Evolutionary conservation across 2,113 vertebrate genomes (phyloP).

Genomic region (Gallinago paraguaiae): DNA sequence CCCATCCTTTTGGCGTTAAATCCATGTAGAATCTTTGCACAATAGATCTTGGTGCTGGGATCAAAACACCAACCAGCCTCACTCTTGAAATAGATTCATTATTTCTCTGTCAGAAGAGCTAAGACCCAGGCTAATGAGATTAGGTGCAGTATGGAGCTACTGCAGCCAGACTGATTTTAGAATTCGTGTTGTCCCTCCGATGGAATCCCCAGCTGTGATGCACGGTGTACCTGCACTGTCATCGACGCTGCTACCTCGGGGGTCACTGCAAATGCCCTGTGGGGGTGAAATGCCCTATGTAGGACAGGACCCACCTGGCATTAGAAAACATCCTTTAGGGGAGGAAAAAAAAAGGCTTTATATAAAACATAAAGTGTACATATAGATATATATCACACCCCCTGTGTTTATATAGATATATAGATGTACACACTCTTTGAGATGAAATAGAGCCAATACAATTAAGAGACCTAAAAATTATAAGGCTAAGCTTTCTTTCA

Average conservation of each 20-base stretch:
- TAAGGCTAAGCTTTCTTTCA: slow-evolving; percentile 2
- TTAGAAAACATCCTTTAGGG: neutral
- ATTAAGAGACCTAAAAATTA: neutral
- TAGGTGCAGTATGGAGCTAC: neutral
- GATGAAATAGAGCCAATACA: neutral
- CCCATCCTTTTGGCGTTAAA: neutral
- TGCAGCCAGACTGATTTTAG: neutral
- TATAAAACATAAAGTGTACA: neutral
- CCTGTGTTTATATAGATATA: too few species aligned
- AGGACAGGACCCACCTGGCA: neutral
- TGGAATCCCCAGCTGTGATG: neutral
- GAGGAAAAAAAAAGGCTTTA: neutral
- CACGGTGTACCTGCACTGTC: neutral
- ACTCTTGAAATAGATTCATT: neutral
- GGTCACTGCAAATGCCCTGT: neutral
- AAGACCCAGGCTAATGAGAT: neutral
- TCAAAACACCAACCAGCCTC: neutral
- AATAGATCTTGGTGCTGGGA: neutral
- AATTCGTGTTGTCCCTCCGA: neutral
- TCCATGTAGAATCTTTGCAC: neutral
- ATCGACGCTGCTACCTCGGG: rapidly evolving
- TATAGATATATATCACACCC: too few species aligned
- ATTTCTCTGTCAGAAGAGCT: neutral
- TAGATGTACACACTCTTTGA: neutral
- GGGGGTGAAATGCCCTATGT: neutral